Base-by-base conservation (phyloP, 2,797 vertebrate species). In the Hafferia zeledoni region DNA sequence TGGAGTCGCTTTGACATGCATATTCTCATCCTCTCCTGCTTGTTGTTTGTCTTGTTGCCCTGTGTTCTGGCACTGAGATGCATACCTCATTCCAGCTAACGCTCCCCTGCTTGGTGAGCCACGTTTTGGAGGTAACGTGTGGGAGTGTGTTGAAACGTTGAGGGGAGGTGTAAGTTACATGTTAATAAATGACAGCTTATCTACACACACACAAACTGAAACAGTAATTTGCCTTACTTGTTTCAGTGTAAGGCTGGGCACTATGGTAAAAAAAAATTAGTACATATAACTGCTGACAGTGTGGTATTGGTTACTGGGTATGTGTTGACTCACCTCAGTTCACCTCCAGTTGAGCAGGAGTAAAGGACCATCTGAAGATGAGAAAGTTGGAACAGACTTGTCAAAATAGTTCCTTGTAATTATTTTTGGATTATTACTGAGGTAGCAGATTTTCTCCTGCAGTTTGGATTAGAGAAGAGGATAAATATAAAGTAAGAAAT, bases 11-110 rank as follows among this genome's bases (percentile, higher is more conserved):
- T 88, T 81, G 77, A 83, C 80, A 78, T 94, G 93, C 83, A 94
- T 76, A 69, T 90, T 90, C 85, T 79, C 83, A 91, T 94, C 77
- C 83, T 79, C 76, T 91, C 63, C 72, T 68, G 39, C 85, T 78
- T 30, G 35, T 75, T 83, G 91, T 91, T 92, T 87, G 87, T 47
- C 91, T 87, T 61, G 75, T 56, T 94, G 84, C 89, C 93, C 69
- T 96, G 86, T 83, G 81, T 94, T 84, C 95, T 96, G 94, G 94
- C 96, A 94, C 49, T 31, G 46, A 55, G 65, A 37, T 78, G 63
- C 65, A 56, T 30, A n/a, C 55, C 69, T 86, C 61, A 24, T 69
- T 74, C 57, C 79, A 86, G 83, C 69, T 25, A 88, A 90, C 7
- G 13, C 85, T 47, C 47, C 79, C 67, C 39, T 86, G 22, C 28